phyloP scores from a whole-genome alignment of 2,888 invertebrate species.

The Ethmia dodecea region DNA sequence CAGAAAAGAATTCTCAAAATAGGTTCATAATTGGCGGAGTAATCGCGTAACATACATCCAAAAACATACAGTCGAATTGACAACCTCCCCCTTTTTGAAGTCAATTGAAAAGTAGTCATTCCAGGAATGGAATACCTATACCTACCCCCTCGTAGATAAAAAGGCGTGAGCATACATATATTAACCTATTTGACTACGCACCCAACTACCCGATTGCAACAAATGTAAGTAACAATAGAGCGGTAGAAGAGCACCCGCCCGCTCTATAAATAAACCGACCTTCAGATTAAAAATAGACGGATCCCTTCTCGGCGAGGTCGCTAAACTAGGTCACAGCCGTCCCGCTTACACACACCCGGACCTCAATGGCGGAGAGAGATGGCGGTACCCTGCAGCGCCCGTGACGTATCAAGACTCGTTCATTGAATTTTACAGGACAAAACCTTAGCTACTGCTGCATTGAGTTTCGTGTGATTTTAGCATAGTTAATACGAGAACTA shows the following conservation, averaged over 20 bases:
- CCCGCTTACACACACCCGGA: constrained; percentile 28
- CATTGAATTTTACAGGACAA: constrained; percentile 66
- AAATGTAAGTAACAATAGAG: constrained; percentile 24
- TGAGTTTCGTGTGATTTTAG: constrained; percentile 26
- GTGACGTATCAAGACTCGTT: constrained; percentile 66
- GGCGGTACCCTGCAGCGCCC: constrained; percentile 48
- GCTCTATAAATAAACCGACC: constrained; percentile 73
- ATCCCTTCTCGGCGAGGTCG: constrained; percentile 70
- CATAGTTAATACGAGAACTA: too few relatives aligned
- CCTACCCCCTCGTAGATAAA: too few relatives aligned
- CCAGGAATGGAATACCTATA: too few relatives aligned
- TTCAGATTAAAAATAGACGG: constrained; percentile 75
- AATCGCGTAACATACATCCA: too few relatives aligned
- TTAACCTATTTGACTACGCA: too few relatives aligned
- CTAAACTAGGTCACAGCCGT: constrained; percentile 65
- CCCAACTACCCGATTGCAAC: constrained; percentile 9
- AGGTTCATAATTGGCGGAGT: too few relatives aligned
- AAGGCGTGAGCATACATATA: too few relatives aligned
- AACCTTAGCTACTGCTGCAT: constrained; percentile 43
- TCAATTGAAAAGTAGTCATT: too few relatives aligned
- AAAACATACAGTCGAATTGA: too few relatives aligned
- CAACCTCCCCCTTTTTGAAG: too few relatives aligned
- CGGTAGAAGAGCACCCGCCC: constrained; percentile 14
- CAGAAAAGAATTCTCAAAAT: too few relatives aligned
- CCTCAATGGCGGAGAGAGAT: constrained; percentile 33